These are phyloP conservation scores for Perizoma flavofasciatum DNA, from an alignment of 2,888 invertebrate genomes.

Conservation along the genomic window DNA sequence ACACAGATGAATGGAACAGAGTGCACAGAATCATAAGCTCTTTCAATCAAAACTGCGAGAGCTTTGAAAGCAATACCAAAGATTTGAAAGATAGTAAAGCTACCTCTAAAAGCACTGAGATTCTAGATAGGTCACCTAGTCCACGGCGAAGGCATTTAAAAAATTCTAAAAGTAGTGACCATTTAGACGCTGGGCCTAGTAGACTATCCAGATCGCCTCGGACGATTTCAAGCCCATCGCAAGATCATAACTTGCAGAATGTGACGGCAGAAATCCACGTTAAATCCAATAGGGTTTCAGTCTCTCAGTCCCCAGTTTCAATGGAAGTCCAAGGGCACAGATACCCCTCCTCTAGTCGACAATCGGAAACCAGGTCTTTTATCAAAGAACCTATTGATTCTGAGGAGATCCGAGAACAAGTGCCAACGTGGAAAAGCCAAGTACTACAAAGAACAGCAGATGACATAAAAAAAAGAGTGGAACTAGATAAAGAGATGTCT, in stretches of 20 bases:
- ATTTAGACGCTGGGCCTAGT: slow-evolving; percentile 69
- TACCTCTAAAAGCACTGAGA: slow-evolving; percentile 82
- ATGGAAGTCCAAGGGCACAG: slow-evolving; percentile 63
- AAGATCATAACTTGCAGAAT: slow-evolving; percentile 58
- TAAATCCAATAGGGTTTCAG: slow-evolving; percentile 67
- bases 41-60: slow-evolving; percentile 69
- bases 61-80: slow-evolving; percentile 70
- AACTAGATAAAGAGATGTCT: slow-evolving; percentile 71
- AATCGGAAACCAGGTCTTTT: slow-evolving; percentile 65
- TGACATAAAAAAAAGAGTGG: slow-evolving; percentile 70
- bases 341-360: slow-evolving; percentile 64
- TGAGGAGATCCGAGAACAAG: slow-evolving; percentile 53
- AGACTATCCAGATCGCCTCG: slow-evolving; percentile 61
- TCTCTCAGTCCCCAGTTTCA: slow-evolving; percentile 71
- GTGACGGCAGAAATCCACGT: slow-evolving; percentile 79
- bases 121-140: slow-evolving; percentile 67
- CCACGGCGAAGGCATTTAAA: slow-evolving; percentile 66
- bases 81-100: slow-evolving; percentile 69
- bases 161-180: slow-evolving; percentile 73
- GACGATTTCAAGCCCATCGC: slow-evolving; percentile 44
- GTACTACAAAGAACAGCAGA: slow-evolving; percentile 77
- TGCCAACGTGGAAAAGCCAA: slow-evolving; percentile 73
- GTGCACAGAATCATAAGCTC: slow-evolving; percentile 66
- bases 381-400: slow-evolving; percentile 58
- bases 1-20: slow-evolving; percentile 67